Percentiles rank a stretch among this genome's conserved stretches.
Conservation (phyloP, 2,888 invertebrate species). For the Drosophila incognita region DNA sequence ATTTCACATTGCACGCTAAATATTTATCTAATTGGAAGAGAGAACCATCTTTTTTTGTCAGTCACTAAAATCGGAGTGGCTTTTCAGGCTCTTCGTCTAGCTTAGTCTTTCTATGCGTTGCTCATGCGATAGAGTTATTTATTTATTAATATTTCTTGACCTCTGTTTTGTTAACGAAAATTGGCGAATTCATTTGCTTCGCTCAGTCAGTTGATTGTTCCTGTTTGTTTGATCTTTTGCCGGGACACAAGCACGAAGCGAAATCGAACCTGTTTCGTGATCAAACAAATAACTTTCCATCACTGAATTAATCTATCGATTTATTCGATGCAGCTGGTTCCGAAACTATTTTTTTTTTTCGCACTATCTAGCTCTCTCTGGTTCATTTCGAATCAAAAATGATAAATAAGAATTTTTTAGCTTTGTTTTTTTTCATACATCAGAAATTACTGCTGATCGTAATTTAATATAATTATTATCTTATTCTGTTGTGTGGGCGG, state of each 20-base stretch:
- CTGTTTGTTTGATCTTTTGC: background rate
- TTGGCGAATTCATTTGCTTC: background rate
- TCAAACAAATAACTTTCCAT: background rate
- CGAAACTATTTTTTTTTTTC: background rate
- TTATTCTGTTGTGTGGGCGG: conserved; percentile 1
- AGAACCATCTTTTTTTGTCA: background rate
- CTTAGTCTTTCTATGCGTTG: background rate
- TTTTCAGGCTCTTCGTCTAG: background rate
- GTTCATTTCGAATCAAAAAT: background rate
- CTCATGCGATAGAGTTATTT: background rate
- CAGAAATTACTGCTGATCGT: background rate
- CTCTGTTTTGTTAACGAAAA: background rate
- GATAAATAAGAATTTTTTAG: background rate
- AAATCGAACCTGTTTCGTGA: background rate
- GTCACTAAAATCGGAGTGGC: background rate
- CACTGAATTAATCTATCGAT: background rate
- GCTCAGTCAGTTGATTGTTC: background rate
- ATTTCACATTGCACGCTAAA: background rate
- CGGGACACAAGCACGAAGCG: background rate
- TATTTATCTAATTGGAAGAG: background rate
- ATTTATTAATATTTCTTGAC: background rate
- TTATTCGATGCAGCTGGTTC: background rate
- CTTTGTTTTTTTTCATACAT: background rate
- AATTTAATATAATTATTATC: background rate
- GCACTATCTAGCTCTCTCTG: background rate